Base-by-base conservation (phyloP, 2,797 vertebrate species). In the Heteromormyrus szaboi region DNA sequence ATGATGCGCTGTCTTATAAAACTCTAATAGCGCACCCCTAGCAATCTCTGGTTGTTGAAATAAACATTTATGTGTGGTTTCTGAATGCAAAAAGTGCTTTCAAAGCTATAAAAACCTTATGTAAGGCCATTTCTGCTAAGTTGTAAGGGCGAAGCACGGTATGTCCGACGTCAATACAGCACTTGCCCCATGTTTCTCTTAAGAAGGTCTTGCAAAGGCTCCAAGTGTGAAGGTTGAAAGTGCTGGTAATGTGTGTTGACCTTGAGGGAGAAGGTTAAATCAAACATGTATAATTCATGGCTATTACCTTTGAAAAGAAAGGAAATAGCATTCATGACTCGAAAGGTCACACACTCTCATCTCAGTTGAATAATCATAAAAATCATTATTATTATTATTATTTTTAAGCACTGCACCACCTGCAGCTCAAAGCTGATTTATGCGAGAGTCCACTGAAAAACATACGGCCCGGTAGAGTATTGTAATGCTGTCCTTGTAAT, bases 201-300 rank as follows among this genome's bases (percentile, higher is more conserved):
- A 7, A 37, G 37, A 37, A 79, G 72, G 37, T 37, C 37, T 79
- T 17, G 12, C 33, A 44, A 44, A 17, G 72, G 37, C 37, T 7
- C 37, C 33, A 19, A 79, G 37, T 17, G 37, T 44, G 72, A 79
- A 79, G 72, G 37, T 29, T 7, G 68, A 76, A 41, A n/a, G 37
- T 37, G 2, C 72, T 19, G 25, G 72, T 41, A n/a, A 19, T 79
- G 17, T n/a, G 68, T 33, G 14, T 41, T 41, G 72, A 79, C 72
- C 37, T 79, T 41, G 33, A 79, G 37, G 5, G 72, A 79, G 17
- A 44, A 79, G 33, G 72, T 79, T 79, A 79, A 44, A 44, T 79
- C 14, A 79, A 79, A 44, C 72, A 79, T 79, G 72, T 44, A 79
- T 79, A 79, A 79, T 79, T 79, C 72, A 79, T 79, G 72, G 72